Evolutionary conservation across 37 sponge, comb jelly and placozoan genomes (phyloP).

Genomic region (Theonella swinhoei): DNA sequence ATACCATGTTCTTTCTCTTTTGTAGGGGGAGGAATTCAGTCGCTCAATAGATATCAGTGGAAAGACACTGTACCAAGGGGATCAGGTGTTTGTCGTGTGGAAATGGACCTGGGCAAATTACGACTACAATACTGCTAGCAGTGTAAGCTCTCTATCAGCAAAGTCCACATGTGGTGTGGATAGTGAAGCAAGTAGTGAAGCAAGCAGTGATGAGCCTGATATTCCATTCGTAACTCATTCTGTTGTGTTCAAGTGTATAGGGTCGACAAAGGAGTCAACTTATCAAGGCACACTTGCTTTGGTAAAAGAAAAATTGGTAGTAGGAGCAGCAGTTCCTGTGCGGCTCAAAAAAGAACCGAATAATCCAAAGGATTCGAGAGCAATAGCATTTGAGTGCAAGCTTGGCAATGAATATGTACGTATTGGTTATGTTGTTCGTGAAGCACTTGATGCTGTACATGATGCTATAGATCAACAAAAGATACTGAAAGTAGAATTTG

Average conservation of each 20-base stretch:
- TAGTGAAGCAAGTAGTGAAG: too few species aligned
- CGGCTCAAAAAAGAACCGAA: neutral
- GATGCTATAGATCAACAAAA: neutral
- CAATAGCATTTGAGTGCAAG: slow-evolving; percentile 23
- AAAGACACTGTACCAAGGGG: too few species aligned
- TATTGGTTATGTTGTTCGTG: slow-evolving; percentile 38
- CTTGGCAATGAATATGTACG: slow-evolving; percentile 8
- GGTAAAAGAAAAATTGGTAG: neutral
- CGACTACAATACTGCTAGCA: too few species aligned
- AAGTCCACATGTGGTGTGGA: too few species aligned
- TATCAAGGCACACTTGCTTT: neutral
- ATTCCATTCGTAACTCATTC: neutral
- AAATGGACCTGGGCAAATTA: too few species aligned
- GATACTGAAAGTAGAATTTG: slow-evolving; percentile 6
- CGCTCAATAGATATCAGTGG: too few species aligned
- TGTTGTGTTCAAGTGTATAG: slow-evolving; percentile 8
- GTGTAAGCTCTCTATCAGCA: too few species aligned
- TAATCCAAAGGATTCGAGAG: slow-evolving; percentile 16
- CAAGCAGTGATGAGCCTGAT: too few species aligned
- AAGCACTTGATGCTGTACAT: slow-evolving; percentile 14
- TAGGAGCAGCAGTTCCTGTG: slow-evolving; percentile 5
- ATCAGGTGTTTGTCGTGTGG: too few species aligned
- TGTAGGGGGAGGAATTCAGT: too few species aligned
- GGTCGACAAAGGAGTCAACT: neutral
- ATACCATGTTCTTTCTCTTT: too few species aligned